A percentile compares a stretch with the other conserved stretches of the same genome.
Evolutionary conservation across 2,888 invertebrate genomes (phyloP).

Genomic region (Aelia acuminata): DNA sequence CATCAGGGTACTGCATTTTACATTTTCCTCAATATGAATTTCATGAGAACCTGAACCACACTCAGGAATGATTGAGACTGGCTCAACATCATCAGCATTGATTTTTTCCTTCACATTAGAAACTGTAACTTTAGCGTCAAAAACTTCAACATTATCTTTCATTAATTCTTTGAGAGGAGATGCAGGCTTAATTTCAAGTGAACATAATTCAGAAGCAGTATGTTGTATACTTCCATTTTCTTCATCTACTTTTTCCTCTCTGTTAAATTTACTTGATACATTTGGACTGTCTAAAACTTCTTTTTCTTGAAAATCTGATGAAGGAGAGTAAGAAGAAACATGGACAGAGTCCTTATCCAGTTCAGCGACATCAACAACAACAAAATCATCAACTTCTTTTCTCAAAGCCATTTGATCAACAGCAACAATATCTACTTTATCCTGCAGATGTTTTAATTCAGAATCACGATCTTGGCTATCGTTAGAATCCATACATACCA

Average conservation of each 20-base stretch:
- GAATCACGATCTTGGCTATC: background rate
- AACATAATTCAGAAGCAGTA: background rate
- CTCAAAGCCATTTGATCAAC: background rate
- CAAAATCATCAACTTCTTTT: conserved; percentile 8
- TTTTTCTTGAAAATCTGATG: background rate
- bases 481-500: background rate
- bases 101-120: background rate
- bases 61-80: background rate
- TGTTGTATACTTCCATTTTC: background rate
- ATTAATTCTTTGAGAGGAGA: background rate
- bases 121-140: background rate
- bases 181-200: background rate
- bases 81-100: background rate
- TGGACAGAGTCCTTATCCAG: background rate
- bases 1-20: background rate
- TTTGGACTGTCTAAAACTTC: background rate
- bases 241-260: background rate
- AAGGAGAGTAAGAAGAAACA: background rate
- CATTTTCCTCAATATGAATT: background rate
- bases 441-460: background rate
- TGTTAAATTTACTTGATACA: background rate
- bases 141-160: background rate
- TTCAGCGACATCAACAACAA: conserved; percentile 8
- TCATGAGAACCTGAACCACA: background rate
- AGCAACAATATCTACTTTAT: background rate